These are phyloP conservation scores for Macaca nemestrina DNA, from an alignment of 2,113 vertebrate genomes.

Conservation along the genomic window DNA sequence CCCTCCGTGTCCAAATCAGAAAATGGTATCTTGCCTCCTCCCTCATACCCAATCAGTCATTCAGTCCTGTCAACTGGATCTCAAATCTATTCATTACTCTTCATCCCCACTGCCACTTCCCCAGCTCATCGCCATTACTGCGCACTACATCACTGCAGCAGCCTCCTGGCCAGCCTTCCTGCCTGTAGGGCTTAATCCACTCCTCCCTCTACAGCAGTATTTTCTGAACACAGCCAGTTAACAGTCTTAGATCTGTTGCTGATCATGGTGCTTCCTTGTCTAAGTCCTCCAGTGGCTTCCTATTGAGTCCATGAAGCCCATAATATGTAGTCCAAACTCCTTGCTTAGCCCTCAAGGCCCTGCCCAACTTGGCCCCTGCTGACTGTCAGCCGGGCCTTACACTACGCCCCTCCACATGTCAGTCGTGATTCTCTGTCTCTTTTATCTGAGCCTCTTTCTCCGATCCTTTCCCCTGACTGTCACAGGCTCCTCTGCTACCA, in stretches of 20 bases:
- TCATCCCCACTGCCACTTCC: not conserved
- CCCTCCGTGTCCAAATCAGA: not conserved
- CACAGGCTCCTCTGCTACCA: not conserved
- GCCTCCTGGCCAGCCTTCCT: not conserved
- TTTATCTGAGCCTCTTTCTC: not conserved
- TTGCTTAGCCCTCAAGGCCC: not conserved
- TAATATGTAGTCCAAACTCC: not conserved
- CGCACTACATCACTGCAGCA: not conserved
- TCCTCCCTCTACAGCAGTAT: not conserved
- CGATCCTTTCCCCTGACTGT: not conserved
- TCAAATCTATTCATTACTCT: not conserved
- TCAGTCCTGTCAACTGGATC: not conserved
- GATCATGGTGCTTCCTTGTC: not conserved
- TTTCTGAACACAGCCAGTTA: not conserved
- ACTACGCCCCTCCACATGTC: not conserved
- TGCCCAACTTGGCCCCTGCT: not conserved
- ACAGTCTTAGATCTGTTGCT: not conserved
- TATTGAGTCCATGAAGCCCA: not conserved
- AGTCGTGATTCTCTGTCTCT: not conserved
- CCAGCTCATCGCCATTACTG: not conserved
- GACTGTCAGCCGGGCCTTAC: not conserved
- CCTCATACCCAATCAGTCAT: not conserved
- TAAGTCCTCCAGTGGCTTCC: not conserved
- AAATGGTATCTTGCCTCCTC: conserved; percentile 24
- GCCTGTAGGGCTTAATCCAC: not conserved